Conservation (phyloP, 2,113 vertebrate genomes). For the western clawed frog (Xenopus tropicalis) region DNA sequence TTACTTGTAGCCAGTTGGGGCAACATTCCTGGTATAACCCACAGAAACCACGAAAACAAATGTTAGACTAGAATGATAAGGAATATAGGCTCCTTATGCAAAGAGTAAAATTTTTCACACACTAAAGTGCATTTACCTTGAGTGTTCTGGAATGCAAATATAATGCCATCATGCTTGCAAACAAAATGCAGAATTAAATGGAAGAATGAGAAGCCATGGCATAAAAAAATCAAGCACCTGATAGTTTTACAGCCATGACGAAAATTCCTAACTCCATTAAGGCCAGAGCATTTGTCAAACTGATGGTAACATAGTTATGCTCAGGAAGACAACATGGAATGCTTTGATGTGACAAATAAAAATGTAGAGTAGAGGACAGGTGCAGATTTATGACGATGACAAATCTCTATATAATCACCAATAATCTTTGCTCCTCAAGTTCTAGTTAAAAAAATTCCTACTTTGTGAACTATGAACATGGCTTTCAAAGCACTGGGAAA, state of each 20-base stretch:
- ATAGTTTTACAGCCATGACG: slow-evolving; percentile 38
- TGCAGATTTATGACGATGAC: slow-evolving; percentile 72
- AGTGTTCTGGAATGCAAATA: too few relatives aligned
- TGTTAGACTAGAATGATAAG: too few relatives aligned
- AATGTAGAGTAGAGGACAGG: slow-evolving; percentile 63
- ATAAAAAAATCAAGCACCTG: slow-evolving; percentile 21
- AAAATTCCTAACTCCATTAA: slow-evolving; percentile 3
- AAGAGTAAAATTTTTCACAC: too few relatives aligned
- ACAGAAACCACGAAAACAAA: too few relatives aligned
- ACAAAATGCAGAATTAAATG: too few relatives aligned
- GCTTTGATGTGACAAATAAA: slow-evolving; percentile 74
- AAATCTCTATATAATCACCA: slow-evolving; percentile 70
- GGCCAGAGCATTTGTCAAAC: slow-evolving; percentile 33
- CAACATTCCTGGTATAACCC: too few relatives aligned
- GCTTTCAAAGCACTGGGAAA: slow-evolving; percentile 54
- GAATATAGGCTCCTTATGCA: too few relatives aligned
- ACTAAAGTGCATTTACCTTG: too few relatives aligned
- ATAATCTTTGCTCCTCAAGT: slow-evolving; percentile 60
- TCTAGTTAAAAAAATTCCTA: slow-evolving; percentile 52
- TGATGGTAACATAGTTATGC: slow-evolving; percentile 19
- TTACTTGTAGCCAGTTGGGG: too few relatives aligned
- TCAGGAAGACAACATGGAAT: slow-evolving; percentile 60
- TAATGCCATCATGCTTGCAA: too few relatives aligned
- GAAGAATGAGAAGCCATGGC: too few relatives aligned
- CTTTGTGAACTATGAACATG: slow-evolving; percentile 47